Evolutionary conservation across 2,888 invertebrate genomes (phyloP), one percentile per base, ranked within the genome.

Genomic region (Drosophila parthenogenetica): DNA sequence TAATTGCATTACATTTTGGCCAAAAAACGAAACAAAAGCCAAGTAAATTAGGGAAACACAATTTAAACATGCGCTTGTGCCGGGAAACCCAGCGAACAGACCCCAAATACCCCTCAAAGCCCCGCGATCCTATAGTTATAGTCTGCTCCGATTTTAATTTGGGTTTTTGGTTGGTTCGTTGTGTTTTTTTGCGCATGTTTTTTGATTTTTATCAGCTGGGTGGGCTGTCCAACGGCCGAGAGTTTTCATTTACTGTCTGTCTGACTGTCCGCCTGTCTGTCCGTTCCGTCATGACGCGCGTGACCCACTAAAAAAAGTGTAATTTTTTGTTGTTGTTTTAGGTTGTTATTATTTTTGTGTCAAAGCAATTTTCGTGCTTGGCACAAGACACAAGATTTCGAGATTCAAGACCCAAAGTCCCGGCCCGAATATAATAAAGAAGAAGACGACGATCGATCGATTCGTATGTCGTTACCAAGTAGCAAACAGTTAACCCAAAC

Each of bases 291-390:
- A 89, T 90, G 90, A 79, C 82, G 82, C 85, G 88, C 77, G 87
- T 89, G 88, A 90, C 90, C 90, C 85, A 89, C 90, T 81, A 89
- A 82, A 65, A 64, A 67, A 43, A 29, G 58, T 35, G 39, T 45
- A 45, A 17, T 55, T 54, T 54, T 14, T 35, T 8, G 64, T 66
- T 43, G 29, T 65, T 49, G 11, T 48, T 58, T 61, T 46, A 48
- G 29, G 43, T 48, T 59, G 22, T 50, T 51, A 35, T 58, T 42
- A 55, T 37, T 64, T 87, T 87, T 90, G 77, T 88, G 88, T 88
- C 90, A 88, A 88, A 90, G 78, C 75, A 89, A 88, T 88, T 90
- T 88, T 89, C 90, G 88, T 90, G 85, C 79, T 61, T 63, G 83
- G 82, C 79, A 63, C 78, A 81, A 73, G 85, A 66, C 77, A 25